Conservation (phyloP, 2,113 vertebrate genomes). For the Phyllopteryx taeniolatus region DNA sequence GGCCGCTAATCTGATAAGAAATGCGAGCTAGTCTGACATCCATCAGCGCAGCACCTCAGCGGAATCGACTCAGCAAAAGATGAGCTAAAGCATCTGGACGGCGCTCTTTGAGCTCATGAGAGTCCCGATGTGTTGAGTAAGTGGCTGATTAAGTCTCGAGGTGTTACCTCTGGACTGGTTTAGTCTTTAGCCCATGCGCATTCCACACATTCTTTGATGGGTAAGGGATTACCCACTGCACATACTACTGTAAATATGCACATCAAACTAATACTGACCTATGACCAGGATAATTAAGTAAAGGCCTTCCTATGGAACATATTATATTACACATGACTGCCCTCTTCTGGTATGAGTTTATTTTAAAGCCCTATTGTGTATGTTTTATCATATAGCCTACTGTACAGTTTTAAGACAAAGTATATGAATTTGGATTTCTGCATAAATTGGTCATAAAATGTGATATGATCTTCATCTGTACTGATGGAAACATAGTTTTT, state of each 20-base stretch:
- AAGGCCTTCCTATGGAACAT: not conserved
- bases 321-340: slow-evolving; percentile 47
- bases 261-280: slow-evolving; percentile 1
- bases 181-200: slow-evolving; percentile 27
- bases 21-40: slow-evolving; percentile 14
- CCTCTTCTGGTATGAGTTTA: slow-evolving; percentile 49
- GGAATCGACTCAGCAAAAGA: slow-evolving; percentile 3
- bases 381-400: too few species aligned
- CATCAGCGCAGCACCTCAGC: slow-evolving; percentile 6
- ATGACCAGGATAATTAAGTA: not conserved
- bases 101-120: slow-evolving; percentile 14
- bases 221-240: slow-evolving; percentile 19
- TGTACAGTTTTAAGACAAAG: too few species aligned
- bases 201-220: slow-evolving; percentile 43
- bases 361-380: not conserved
- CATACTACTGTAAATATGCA: not conserved
- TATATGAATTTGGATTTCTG: not conserved
- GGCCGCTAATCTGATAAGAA: slow-evolving; percentile 21
- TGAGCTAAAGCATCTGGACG: slow-evolving; percentile 28
- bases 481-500: too few species aligned
- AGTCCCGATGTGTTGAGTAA: slow-evolving; percentile 18
- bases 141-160: slow-evolving; percentile 43
- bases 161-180: slow-evolving; percentile 39
- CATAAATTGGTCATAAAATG: not conserved
- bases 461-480: too few species aligned